A percentile compares a stretch with the other conserved stretches of the same genome.
Conservation (phyloP, 2,888 invertebrate species). For the Beris morrisii region DNA sequence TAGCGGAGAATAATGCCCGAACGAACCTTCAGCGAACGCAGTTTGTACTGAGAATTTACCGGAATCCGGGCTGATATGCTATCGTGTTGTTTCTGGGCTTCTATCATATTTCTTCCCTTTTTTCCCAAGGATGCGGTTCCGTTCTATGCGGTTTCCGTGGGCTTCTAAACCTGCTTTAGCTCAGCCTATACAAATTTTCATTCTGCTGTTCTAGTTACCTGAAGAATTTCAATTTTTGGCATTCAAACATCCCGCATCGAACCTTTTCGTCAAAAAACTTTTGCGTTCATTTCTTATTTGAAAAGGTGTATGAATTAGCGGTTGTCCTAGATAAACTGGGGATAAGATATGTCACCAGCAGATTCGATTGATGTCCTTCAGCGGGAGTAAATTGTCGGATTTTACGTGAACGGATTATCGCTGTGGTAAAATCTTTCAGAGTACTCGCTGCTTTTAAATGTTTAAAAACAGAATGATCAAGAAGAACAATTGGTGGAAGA, state of each 20-base stretch:
- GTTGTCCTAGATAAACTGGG: not conserved
- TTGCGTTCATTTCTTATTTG: not conserved
- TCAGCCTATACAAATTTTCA: not conserved
- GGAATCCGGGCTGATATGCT: too few relatives aligned
- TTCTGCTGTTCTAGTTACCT: not conserved
- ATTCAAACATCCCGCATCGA: not conserved
- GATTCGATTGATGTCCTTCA: slow-evolving; percentile 15
- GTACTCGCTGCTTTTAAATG: too few relatives aligned
- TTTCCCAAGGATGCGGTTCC: not conserved
- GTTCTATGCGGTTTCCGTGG: not conserved
- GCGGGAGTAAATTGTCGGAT: slow-evolving; percentile 5
- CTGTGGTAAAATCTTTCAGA: too few relatives aligned
- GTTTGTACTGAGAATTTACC: not conserved
- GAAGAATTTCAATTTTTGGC: slow-evolving; percentile 9
- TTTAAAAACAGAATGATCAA: too few relatives aligned
- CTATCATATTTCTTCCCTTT: not conserved
- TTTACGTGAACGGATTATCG: slow-evolving; percentile 3
- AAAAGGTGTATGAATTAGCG: not conserved
- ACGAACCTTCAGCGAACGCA: not conserved
- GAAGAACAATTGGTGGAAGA: too few relatives aligned
- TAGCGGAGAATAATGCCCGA: slow-evolving; percentile 3
- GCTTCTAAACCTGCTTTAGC: not conserved
- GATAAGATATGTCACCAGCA: slow-evolving; percentile 10
- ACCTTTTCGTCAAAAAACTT: not conserved
- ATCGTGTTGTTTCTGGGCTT: not conserved